Conservation (phyloP, 2,888 invertebrate genomes). For the Acrobasis suavella region DNA sequence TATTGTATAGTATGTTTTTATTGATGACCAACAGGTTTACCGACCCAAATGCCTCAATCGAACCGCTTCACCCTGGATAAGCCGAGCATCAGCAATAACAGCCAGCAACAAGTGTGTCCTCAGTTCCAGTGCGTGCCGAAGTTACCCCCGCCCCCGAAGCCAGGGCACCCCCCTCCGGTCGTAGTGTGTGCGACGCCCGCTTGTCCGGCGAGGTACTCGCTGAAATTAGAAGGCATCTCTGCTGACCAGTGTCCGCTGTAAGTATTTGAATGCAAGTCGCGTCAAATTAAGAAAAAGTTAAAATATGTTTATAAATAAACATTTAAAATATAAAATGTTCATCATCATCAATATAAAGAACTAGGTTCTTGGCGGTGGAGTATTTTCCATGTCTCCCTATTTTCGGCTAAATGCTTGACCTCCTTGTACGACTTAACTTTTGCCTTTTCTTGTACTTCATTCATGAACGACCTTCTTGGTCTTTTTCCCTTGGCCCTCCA, state of each 20-base stretch:
- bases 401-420: too few relatives aligned
- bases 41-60: constrained; percentile 47
- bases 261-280: constrained; percentile 37
- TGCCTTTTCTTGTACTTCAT: too few relatives aligned
- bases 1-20: too few relatives aligned
- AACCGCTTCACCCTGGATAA: constrained; percentile 62
- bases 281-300: too few relatives aligned
- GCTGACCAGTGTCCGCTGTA: constrained; percentile 75
- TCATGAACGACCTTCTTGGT: too few relatives aligned
- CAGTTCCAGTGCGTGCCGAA: constrained; percentile 81
- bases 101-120: constrained; percentile 56
- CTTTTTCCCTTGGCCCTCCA: too few relatives aligned
- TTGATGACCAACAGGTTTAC: constrained; percentile 34
- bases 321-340: too few relatives aligned
- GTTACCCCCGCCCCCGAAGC: constrained; percentile 69
- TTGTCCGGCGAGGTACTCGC: constrained; percentile 84
- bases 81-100: constrained; percentile 41
- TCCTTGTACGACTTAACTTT: too few relatives aligned
- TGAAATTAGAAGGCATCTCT: constrained; percentile 68
- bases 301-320: too few relatives aligned
- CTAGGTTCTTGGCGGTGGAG: too few relatives aligned
- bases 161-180: constrained; percentile 49
- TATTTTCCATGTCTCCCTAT: too few relatives aligned
- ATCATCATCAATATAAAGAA: too few relatives aligned
- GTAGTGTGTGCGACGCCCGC: constrained; percentile 66